Conservation (phyloP, 2,113 vertebrate genomes). For the Synodontis membranacea region DNA sequence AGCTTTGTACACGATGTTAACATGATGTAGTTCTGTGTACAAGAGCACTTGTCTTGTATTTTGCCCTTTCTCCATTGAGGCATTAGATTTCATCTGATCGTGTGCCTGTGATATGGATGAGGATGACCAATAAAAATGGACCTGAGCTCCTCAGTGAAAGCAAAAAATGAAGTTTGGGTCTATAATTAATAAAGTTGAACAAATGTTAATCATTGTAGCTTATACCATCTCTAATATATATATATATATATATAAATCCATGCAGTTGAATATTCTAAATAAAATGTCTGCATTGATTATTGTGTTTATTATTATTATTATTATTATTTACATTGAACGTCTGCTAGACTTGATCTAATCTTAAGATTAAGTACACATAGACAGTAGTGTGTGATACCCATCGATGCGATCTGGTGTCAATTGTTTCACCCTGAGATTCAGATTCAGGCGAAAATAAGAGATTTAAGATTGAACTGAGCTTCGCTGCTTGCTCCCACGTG, state of each 20-base stretch:
- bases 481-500: not conserved
- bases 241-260: no score
- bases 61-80: not conserved
- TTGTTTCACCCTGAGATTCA: not conserved
- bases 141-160: not conserved
- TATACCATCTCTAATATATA: not conserved
- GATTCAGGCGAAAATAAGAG: not conserved
- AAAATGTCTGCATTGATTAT: not conserved
- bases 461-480: no score
- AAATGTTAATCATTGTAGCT: not conserved
- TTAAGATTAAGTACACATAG: no score
- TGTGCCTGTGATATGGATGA: not conserved
- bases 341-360: no score
- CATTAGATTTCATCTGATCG: not conserved
- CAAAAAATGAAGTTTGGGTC: not conserved
- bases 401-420: not conserved
- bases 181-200: not conserved
- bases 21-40: not conserved
- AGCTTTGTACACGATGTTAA: not conserved
- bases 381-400: no score
- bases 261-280: not conserved
- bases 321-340: no score
- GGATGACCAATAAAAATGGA: conserved; percentile 5
- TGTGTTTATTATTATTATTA: not conserved
- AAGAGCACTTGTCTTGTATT: not conserved